Conservation (phyloP, 2,113 vertebrate genomes). For the Otis tarda region DNA sequence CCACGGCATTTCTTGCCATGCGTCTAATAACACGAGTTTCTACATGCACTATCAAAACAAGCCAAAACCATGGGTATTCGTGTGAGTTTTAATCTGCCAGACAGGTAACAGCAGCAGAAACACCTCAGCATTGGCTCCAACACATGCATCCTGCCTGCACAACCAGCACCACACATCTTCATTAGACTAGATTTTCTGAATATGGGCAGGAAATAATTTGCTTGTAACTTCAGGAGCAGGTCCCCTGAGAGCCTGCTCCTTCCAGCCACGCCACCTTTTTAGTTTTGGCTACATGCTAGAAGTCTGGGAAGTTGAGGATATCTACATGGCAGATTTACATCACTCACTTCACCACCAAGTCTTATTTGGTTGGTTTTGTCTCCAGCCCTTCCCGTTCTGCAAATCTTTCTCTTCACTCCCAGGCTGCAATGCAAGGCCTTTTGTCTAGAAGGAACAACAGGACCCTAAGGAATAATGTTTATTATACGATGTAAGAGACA, state of each 20-base stretch:
- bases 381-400: background rate
- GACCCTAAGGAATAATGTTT: background rate
- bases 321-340: background rate
- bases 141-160: background rate
- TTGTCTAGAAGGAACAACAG: background rate
- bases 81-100: background rate
- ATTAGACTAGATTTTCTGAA: background rate
- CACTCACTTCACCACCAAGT: background rate
- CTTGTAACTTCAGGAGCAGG: background rate
- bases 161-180: background rate
- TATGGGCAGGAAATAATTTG: background rate
- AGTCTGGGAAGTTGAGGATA: background rate
- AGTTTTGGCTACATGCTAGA: background rate
- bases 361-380: background rate
- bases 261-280: background rate
- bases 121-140: rapidly evolving
- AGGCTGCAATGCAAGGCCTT: background rate
- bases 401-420: background rate
- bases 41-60: background rate
- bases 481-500: background rate
- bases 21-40: rapidly evolving
- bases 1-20: rapidly evolving
- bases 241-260: background rate
- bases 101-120: background rate
- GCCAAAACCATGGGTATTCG: background rate